phyloP scores from a whole-genome alignment of 2,797 vertebrate species.

The Poecile montanus region DNA sequence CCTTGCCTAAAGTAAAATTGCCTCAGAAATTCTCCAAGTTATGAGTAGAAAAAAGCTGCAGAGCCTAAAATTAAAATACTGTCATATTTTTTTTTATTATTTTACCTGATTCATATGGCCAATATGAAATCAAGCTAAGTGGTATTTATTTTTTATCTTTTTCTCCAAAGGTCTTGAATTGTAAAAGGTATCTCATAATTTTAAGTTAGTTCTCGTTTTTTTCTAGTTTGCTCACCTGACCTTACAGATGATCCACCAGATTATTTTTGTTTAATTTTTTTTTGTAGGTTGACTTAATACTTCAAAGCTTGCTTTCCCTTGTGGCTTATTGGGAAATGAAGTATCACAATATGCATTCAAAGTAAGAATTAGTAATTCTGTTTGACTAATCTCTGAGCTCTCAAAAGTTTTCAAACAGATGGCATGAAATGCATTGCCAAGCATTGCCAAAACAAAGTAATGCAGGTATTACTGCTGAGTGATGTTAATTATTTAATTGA shows the following conservation, averaged over 20 bases:
- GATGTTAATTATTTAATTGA: slow-evolving; percentile 53
- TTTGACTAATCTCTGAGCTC: slow-evolving; percentile 32
- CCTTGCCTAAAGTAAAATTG: neutral
- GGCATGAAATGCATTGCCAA: slow-evolving; percentile 27
- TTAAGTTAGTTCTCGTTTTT: neutral
- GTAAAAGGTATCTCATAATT: neutral
- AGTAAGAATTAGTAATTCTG: slow-evolving; percentile 24
- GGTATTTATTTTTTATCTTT: neutral
- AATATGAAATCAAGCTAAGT: neutral
- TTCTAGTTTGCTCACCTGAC: neutral
- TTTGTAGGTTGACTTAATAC: neutral
- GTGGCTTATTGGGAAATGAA: neutral
- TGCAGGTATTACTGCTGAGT: neutral
- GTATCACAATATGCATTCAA: neutral
- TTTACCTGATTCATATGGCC: neutral
- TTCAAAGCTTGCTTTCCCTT: slow-evolving; percentile 6
- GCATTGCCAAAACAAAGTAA: neutral
- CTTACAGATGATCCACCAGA: neutral
- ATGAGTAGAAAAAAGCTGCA: neutral
- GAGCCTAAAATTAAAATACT: neutral
- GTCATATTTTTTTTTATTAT: accelerated
- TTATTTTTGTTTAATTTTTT: neutral
- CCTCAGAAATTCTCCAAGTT: neutral
- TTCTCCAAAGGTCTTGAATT: neutral
- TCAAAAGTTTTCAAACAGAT: slow-evolving; percentile 33